Evolutionary conservation across 1,140 invertebrate species (phyloP).

Genomic region (Gyrodactylus bullatarudis): DNA sequence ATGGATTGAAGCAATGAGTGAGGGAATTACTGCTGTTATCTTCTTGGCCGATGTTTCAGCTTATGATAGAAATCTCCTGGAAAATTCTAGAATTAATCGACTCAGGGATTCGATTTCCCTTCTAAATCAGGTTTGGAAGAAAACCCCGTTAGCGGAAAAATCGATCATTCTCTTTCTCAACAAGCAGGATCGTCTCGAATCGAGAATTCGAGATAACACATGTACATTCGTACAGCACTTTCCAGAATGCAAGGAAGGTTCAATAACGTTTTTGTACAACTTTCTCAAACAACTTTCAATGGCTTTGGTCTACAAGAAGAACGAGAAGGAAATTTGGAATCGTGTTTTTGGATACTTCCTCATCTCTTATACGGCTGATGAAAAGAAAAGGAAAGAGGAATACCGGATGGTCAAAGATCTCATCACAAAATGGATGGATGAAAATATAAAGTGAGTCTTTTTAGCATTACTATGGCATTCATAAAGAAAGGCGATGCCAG

Average conservation of each 20-base stretch:
- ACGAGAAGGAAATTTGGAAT: neutral
- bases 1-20: slow-evolving; percentile 99
- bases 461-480: no score
- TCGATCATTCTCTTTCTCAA: slow-evolving; percentile 97
- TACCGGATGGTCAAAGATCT: neutral
- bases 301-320: neutral
- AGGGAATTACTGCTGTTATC: slow-evolving; percentile 81
- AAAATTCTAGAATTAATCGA: slow-evolving; percentile 88
- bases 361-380: neutral
- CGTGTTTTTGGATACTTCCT: neutral
- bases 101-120: slow-evolving; percentile 81
- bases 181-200: slow-evolving; percentile 77
- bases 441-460: neutral
- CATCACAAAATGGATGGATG: neutral
- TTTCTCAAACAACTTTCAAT: neutral
- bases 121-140: slow-evolving; percentile 99
- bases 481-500: no score
- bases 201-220: slow-evolving; percentile 73
- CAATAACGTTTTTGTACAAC: neutral
- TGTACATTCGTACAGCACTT: slow-evolving; percentile 88
- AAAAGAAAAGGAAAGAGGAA: neutral
- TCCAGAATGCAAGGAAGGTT: slow-evolving; percentile 36
- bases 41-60: slow-evolving; percentile 94
- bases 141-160: slow-evolving; percentile 88
- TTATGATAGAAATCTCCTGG: slow-evolving; percentile 92